phyloP scores from a whole-genome alignment of 2,888 invertebrate genomes.

The Amphipoea oculea region DNA sequence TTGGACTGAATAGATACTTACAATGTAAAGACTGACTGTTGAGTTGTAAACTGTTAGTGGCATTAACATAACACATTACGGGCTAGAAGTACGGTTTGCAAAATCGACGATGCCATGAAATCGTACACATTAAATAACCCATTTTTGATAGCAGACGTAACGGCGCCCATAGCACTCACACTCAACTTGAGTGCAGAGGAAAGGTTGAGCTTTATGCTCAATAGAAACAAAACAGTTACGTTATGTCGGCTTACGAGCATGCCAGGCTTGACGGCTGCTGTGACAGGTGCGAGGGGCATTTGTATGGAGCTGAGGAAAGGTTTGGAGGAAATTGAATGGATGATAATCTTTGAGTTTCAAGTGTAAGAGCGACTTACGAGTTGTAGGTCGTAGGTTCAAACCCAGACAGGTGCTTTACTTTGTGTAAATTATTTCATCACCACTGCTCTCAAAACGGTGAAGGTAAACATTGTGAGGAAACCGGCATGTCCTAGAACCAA shows the following conservation, averaged over 20 bases:
- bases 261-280: not conserved
- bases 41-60: too few species aligned
- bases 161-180: conserved; percentile 69
- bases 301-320: conserved; percentile 3
- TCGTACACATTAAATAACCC: conserved; percentile 65
- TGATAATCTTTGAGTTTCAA: not conserved
- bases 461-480: too few species aligned
- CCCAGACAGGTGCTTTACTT: too few species aligned
- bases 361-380: too few species aligned
- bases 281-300: conserved; percentile 8
- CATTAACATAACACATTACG: too few species aligned
- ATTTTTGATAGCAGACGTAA: conserved; percentile 72
- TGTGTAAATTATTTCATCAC: too few species aligned
- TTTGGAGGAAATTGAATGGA: conserved; percentile 12
- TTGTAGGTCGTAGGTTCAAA: too few species aligned
- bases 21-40: not conserved
- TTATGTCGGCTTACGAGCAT: conserved; percentile 24
- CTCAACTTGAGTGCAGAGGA: conserved; percentile 53
- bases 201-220: conserved; percentile 55
- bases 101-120: not conserved
- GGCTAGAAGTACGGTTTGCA: too few species aligned
- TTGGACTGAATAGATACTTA: not conserved
- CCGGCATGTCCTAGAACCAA: too few species aligned
- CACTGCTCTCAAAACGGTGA: too few species aligned
- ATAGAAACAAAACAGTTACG: conserved; percentile 55